Evolutionary conservation across 2,888 invertebrate species (phyloP).

Genomic region (Pyrochroa serraticornis): DNA sequence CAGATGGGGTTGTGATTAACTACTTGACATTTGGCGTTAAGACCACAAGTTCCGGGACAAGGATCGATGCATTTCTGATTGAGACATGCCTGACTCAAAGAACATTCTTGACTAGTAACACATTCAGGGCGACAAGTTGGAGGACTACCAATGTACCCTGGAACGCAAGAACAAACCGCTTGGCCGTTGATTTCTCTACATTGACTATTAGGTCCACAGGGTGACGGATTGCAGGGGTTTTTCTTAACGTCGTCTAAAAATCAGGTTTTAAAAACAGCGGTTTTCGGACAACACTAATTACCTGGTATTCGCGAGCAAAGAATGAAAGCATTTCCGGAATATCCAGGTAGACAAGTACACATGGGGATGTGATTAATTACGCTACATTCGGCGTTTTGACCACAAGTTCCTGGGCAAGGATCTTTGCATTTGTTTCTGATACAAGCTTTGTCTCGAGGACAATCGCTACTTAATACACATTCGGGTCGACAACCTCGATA

Average conservation of each 20-base stretch:
- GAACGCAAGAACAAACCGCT: conserved; percentile 74
- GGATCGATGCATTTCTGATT: conserved; percentile 83
- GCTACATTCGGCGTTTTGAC: conserved; percentile 69
- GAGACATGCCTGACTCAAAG: conserved; percentile 74
- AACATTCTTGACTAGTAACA: conserved; percentile 75
- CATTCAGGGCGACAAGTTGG: conserved; percentile 82
- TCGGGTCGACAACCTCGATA: conserved; percentile 70
- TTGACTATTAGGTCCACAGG: conserved; percentile 81
- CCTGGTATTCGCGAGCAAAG: conserved; percentile 58
- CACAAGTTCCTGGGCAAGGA: conserved; percentile 73
- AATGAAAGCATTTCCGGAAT: conserved; percentile 73
- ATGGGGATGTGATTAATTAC: conserved; percentile 72
- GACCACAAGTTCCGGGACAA: conserved; percentile 83
- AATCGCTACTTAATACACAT: conserved; percentile 70
- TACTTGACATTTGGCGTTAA: conserved; percentile 75
- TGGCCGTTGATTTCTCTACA: conserved; percentile 76
- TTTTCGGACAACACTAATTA: not conserved
- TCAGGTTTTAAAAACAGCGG: not conserved
- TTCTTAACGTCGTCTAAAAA: conserved; percentile 57
- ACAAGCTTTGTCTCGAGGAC: conserved; percentile 66
- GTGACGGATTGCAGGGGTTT: conserved; percentile 72
- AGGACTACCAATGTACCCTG: conserved; percentile 75
- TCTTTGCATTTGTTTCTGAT: conserved; percentile 69
- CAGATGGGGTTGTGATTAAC: conserved; percentile 83
- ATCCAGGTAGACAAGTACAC: conserved; percentile 72